Evolutionary conservation across 2,797 vertebrate genomes (phyloP), one percentile per base, ranked within the genome.

Genomic region (Melanotaenia boesemani): DNA sequence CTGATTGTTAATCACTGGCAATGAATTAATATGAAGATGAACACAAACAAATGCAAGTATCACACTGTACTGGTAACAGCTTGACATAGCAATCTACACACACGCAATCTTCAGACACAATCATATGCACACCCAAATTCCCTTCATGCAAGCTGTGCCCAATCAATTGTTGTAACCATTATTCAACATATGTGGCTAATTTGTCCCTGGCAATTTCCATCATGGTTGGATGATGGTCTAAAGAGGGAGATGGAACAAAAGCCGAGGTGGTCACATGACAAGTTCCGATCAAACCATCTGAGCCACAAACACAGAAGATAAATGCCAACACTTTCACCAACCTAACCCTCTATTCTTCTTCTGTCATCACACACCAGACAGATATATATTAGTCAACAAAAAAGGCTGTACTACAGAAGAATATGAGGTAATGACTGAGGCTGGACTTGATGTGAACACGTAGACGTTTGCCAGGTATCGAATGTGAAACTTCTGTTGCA

Each of bases 151-250:
- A 76, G 79, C 86, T 92, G 88, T 59, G 77, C 89, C 79, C 82
- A 90, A 88, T 90, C 88, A 91, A 86, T 88, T 90, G 82, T 75
- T 84, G 77, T 77, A 87, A 84, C 79, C 85, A 81, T 90, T 89
- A 90, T 88, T 89, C 85, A 89, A 84, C 92, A 91, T 84, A 71
- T 92, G 91, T 68, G 86, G 88, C 83, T 90, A 88, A 90, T 93
- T 91, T 91, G 88, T 93, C 87, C 85, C 73, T 75, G 60, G 78
- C 82, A 88, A 91, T 92, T 88, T 86, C 79, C 77, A 88, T 89
- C 85, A 85, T 62, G 83, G 87, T 73, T 36, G 70, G 83, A 66
- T 88, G 87, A 91, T 80, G 79, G 83, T 88, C 83, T 81, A 69
- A 82, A 86, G 84, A 89, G 63, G 79, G 81, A 88, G 82, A 87